Base-by-base conservation (phyloP, 1,140 invertebrate species). In the Acromyrmex charruanus region DNA sequence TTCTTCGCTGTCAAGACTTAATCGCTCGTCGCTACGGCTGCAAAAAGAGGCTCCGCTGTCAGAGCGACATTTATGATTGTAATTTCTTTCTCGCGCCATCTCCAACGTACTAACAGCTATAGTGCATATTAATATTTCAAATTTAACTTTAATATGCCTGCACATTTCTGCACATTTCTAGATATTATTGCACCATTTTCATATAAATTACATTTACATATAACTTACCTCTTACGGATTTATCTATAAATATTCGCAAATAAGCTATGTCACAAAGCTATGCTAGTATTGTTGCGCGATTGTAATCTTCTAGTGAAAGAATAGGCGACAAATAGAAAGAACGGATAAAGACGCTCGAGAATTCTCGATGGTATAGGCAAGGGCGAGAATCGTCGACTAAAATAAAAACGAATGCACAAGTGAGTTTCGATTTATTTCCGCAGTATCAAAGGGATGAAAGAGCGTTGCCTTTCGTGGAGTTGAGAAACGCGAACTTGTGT, bases 321-420 rank as follows among this genome's bases (percentile, higher is more conserved):
- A 65, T 35, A 77, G 55, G 28, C 28, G 85, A 84, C 53, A 89
- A 79, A 61, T 81, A 69, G 59, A 66, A 59, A 49, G 51, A 68
- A 74, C 28, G 61, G 77, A 90, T 90, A 75, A 87, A 80, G 58
- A 89, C 86, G 77, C 77, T 89, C 59, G 88, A 90, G 72, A 66
- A 75, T 68, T 58, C 59, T 90, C 39, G 58, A 72, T 3, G 65
- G 71, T 77, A 58, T 44, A 68, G 77, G 65, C 55, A 72, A 80
- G 59, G 53, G 44, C 55, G 85, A 79, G 66, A 89, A 90, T 87
- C 77, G 77, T 55, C 79, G 88, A 77, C 59, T 90, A 79, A 88
- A 84, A 90, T 89, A 89, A 90, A 89, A 35, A 79, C 59, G 72
- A 61, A 59, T 68, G 71, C 58, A 87, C 68, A 79, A 90, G 66